Evolutionary conservation across 1,140 invertebrate species (phyloP).

Genomic region (Mizuhopecten yessoensis): DNA sequence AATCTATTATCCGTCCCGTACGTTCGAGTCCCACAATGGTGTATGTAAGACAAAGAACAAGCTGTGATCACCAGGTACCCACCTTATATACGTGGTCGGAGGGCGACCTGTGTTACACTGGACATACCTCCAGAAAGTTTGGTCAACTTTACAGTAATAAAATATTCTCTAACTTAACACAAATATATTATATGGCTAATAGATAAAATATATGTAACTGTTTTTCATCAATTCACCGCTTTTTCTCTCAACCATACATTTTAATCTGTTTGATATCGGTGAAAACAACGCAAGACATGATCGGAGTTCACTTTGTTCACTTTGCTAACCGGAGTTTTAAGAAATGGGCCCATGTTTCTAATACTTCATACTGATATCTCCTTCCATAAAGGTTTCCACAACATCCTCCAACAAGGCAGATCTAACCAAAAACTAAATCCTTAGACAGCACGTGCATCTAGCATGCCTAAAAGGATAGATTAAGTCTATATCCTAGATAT

Average conservation of each 20-base stretch:
- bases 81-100: conserved; percentile 21
- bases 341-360: not conserved
- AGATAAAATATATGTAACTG: too few species aligned
- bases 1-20: not conserved
- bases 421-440: conserved; percentile 26
- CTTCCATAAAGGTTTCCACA: not conserved
- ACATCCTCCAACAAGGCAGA: not conserved
- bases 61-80: not conserved
- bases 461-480: not conserved
- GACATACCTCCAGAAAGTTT: not conserved
- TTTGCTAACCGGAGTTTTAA: not conserved
- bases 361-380: not conserved
- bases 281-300: too few species aligned
- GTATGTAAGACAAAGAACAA: not conserved
- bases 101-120: conserved; percentile 22
- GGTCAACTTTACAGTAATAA: not conserved
- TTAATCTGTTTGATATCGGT: not conserved
- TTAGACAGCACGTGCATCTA: conserved; percentile 19
- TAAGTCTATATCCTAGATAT: conserved; percentile 15
- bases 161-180: not conserved
- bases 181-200: too few species aligned
- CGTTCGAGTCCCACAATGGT: not conserved
- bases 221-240: too few species aligned
- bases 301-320: too few species aligned
- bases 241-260: not conserved